Evolutionary conservation across 2,797 vertebrate species (phyloP).

Genomic region (Monodelphis domestica): DNA sequence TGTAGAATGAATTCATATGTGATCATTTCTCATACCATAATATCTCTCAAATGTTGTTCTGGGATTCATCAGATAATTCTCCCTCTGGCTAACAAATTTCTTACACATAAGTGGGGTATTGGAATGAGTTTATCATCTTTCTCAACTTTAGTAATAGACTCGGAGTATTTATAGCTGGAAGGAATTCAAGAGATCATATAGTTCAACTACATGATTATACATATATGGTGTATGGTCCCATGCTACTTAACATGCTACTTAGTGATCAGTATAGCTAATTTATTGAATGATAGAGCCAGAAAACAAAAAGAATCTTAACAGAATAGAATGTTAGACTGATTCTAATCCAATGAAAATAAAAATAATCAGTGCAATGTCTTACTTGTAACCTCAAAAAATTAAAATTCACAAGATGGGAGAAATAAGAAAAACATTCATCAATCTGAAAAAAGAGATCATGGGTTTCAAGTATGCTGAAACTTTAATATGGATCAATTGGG

Average conservation of each 20-base stretch:
- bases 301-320: background rate
- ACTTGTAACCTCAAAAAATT: background rate
- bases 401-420: background rate
- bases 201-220: background rate
- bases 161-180: background rate
- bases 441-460: background rate
- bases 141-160: too few relatives aligned
- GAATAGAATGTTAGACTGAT: background rate
- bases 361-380: background rate
- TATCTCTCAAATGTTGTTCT: background rate
- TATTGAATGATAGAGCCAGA: background rate
- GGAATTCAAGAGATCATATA: background rate
- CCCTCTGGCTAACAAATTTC: background rate
- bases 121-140: too few relatives aligned
- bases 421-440: background rate
- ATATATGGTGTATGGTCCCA: background rate
- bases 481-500: background rate
- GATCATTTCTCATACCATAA: background rate
- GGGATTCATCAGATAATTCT: background rate
- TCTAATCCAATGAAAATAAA: background rate
- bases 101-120: background rate
- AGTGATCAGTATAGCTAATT: background rate
- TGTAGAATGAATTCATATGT: background rate
- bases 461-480: background rate
- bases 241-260: background rate